These are phyloP conservation scores for Esox niger DNA, from an alignment of 2,113 vertebrate genomes.

Conservation along the genomic window DNA sequence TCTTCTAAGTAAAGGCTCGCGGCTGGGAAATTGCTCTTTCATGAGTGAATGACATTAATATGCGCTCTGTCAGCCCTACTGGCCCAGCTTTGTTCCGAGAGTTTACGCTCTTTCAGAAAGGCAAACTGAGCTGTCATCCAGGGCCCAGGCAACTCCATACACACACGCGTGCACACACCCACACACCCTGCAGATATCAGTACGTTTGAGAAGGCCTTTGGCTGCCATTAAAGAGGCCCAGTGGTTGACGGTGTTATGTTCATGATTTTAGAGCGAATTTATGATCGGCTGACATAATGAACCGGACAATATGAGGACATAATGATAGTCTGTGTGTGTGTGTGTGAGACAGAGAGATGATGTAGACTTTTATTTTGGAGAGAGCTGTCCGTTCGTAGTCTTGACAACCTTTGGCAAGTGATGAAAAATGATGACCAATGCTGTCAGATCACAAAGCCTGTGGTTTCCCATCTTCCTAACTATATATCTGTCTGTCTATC, in stretches of 20 bases:
- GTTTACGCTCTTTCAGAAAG: conserved; percentile 60
- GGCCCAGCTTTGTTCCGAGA: conserved; percentile 53
- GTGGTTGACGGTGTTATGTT: no score
- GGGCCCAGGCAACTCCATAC: conserved; percentile 22
- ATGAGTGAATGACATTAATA: conserved; percentile 73
- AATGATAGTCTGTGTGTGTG: background rate
- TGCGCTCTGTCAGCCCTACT: conserved; percentile 52
- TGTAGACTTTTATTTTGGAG: background rate
- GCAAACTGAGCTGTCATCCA: conserved; percentile 54
- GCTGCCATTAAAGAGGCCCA: conserved; percentile 56
- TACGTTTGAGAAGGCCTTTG: conserved; percentile 51
- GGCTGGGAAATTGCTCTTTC: conserved; percentile 71
- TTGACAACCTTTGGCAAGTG: background rate
- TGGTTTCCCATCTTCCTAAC: no score
- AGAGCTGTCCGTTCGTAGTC: background rate
- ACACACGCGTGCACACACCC: no score
- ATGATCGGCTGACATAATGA: no score
- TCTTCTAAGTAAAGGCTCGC: conserved; percentile 62
- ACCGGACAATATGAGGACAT: no score
- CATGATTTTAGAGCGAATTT: no score
- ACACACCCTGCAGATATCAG: conserved; percentile 35
- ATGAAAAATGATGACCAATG: no score
- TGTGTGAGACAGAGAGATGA: background rate
- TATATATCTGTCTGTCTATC: no score
- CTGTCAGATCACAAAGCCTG: no score